phyloP scores from a whole-genome alignment of 2,113 vertebrate species.

The Siniperca knerii region DNA sequence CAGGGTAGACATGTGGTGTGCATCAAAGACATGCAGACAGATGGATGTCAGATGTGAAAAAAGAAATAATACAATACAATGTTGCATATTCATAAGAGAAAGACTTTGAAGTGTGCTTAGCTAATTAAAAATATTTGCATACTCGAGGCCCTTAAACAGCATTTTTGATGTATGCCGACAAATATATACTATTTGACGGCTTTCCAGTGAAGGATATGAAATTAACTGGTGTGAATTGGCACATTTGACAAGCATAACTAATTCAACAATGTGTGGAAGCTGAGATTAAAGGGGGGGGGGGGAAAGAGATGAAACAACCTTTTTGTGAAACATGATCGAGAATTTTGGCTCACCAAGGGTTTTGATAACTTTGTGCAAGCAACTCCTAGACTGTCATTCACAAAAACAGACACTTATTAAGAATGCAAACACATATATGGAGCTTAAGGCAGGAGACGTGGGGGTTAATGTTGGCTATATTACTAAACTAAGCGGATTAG shows the following conservation, averaged over 20 bases:
- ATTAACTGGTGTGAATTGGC: slow-evolving; percentile 48
- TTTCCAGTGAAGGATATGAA: slow-evolving; percentile 35
- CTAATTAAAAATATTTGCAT: slow-evolving; percentile 78
- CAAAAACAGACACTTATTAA: slow-evolving; percentile 27
- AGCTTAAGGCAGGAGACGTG: slow-evolving; percentile 6
- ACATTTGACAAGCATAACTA: slow-evolving; percentile 51
- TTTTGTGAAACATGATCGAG: slow-evolving; percentile 12
- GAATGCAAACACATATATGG: slow-evolving; percentile 14
- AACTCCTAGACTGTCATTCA: slow-evolving; percentile 8
- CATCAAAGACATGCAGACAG: slow-evolving; percentile 79
- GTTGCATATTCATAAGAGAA: slow-evolving; percentile 78
- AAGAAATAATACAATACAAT: slow-evolving; percentile 58
- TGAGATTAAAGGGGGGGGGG: slow-evolving; percentile 20
- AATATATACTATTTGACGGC: slow-evolving; percentile 53
- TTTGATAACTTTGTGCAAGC: slow-evolving; percentile 12
- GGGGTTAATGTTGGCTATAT: slow-evolving; percentile 57
- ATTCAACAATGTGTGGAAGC: slow-evolving; percentile 43
- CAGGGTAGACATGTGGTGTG: slow-evolving; percentile 72
- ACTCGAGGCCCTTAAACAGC: slow-evolving; percentile 56
- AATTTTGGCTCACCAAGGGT: slow-evolving; percentile 4
- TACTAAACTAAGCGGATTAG: slow-evolving; percentile 65
- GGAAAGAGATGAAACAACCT: neutral
- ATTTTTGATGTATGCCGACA: slow-evolving; percentile 64
- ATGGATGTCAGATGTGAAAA: slow-evolving; percentile 70
- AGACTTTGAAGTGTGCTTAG: slow-evolving; percentile 81